Conservation (phyloP, 2,113 vertebrate genomes). For the Corynorhinus townsendii region DNA sequence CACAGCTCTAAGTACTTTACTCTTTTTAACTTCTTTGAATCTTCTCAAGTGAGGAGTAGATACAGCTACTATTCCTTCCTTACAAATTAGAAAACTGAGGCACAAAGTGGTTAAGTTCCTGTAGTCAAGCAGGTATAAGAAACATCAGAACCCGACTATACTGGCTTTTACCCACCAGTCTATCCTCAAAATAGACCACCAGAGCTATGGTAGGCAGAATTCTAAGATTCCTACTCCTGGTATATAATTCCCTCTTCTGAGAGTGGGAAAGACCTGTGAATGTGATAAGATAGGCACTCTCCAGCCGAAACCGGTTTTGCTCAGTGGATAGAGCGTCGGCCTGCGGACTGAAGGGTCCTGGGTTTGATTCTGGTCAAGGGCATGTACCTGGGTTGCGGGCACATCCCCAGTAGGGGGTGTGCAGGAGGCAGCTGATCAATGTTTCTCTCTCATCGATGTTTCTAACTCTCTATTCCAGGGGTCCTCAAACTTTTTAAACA, state of each 20-base stretch:
- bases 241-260: not conserved
- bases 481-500: no score
- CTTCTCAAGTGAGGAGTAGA: not conserved
- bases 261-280: not conserved
- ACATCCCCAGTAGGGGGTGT: no score
- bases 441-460: no score
- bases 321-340: no score
- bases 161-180: not conserved
- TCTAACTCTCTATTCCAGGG: no score
- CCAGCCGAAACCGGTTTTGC: no score
- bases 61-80: not conserved
- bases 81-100: not conserved
- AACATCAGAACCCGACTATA: not conserved
- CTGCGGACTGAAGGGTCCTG: no score
- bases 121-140: not conserved
- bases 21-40: constrained; percentile 40
- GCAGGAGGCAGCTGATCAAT: no score
- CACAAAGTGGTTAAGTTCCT: not conserved
- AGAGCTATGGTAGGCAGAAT: not conserved
- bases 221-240: not conserved
- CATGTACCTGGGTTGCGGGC: no score
- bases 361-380: no score
- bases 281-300: no score
- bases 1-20: not conserved
- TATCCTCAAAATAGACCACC: not conserved